Evolutionary conservation across 1,140 invertebrate genomes (phyloP).

Genomic region (Capitella teleta): DNA sequence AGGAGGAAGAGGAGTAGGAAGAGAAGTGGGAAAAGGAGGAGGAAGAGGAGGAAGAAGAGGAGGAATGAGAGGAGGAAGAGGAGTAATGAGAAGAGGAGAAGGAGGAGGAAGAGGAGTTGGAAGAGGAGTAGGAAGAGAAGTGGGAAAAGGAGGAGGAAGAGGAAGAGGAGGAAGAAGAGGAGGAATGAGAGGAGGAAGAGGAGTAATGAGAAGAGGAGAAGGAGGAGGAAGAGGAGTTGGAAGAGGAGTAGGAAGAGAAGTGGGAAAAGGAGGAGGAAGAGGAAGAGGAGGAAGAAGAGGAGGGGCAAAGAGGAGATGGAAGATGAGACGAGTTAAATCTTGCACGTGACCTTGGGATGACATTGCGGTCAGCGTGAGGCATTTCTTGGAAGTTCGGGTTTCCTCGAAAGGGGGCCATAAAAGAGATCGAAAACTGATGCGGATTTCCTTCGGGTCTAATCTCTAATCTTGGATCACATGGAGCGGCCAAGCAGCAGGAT

Average conservation of each 20-base stretch:
- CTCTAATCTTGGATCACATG: too few relatives aligned
- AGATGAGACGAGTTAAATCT: too few relatives aligned
- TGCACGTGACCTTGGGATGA: too few relatives aligned
- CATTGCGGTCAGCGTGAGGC: too few relatives aligned
- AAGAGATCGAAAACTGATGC: too few relatives aligned
- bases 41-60: not conserved
- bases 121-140: not conserved
- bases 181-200: not conserved
- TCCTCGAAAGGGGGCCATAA: too few relatives aligned
- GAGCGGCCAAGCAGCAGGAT: too few relatives aligned
- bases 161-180: not conserved
- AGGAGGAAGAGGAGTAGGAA: not conserved
- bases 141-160: not conserved
- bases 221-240: not conserved
- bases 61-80: not conserved
- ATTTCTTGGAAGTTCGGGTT: too few relatives aligned
- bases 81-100: not conserved
- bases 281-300: not conserved
- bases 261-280: not conserved
- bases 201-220: not conserved
- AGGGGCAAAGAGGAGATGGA: not conserved
- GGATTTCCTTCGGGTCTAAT: too few relatives aligned
- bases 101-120: not conserved
- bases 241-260: not conserved
- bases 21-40: not conserved